Evolutionary conservation across 2,888 invertebrate genomes (phyloP), one percentile per base, ranked within the genome.

Genomic region (Odontothrips loti): DNA sequence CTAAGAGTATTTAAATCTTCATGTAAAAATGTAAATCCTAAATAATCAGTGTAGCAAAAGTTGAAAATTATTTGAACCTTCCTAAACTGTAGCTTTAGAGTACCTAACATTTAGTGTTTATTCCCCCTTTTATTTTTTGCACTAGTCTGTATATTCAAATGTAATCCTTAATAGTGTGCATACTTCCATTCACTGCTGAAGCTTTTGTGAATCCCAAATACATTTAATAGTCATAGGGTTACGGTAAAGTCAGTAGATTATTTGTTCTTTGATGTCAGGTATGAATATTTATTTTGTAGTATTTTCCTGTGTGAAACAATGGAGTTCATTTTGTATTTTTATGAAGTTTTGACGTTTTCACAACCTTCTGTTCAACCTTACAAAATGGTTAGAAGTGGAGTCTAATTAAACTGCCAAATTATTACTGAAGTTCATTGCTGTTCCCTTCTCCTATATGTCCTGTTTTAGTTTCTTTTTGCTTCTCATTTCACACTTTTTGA

Each of bases 261-360:
- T 11, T 75, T 75, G 27, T 12, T 27, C 9, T 75, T 23, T n/a
- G 27, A 27, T 75, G 27, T 75, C 23, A 27, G 23, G 68, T 75
- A 27, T 75, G 23, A 75, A 75, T 27, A 23, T 75, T 75, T 27
- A 75, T 75, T 75, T 75, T 75, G 68, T 75, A 75, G 68, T 75
- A 75, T 27, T 27, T 75, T 75, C 23, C 23, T 75, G 68, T 27
- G 68, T 23, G 27, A 75, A 27, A 27, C 27, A 23, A 10, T 75
- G 27, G 23, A 75, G 27, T 75, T 27, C 23, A 75, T 23, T 75
- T 27, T 75, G 68, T 75, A 75, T 75, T 75, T 75, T 75, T 75
- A 75, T 75, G 68, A 75, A 4, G 27, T 27, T 75, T 75, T 23
- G 12, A 75, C 23, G 68, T 68, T 68, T 68, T 20, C 11, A n/a